Evolutionary conservation across 2,113 vertebrate genomes (phyloP).

Genomic region (Bos taurus): ARS-UCD2.0 NC_037334.1:98803501-98804000

Average conservation of each 20-base stretch:
- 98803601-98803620: background rate
- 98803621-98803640: background rate
- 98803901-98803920: background rate
- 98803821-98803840: background rate
- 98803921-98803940: background rate
- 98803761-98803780: background rate
- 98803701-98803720: background rate
- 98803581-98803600: background rate
- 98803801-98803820: background rate
- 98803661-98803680: background rate
- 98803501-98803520: background rate
- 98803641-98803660: background rate
- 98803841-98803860: background rate
- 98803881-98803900: background rate
- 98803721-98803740: background rate
- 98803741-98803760: background rate
- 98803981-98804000: background rate
- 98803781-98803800: background rate
- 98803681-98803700: background rate
- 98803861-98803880: background rate
- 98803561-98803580: background rate
- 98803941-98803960: background rate
- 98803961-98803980: background rate
- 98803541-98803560: background rate
- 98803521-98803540: background rate